A percentile compares a stretch with the other conserved stretches of the same genome.
These are phyloP conservation scores for Brachyrhaphis roseni DNA, from an alignment of 2,797 vertebrate genomes.

Conservation along the genomic window DNA sequence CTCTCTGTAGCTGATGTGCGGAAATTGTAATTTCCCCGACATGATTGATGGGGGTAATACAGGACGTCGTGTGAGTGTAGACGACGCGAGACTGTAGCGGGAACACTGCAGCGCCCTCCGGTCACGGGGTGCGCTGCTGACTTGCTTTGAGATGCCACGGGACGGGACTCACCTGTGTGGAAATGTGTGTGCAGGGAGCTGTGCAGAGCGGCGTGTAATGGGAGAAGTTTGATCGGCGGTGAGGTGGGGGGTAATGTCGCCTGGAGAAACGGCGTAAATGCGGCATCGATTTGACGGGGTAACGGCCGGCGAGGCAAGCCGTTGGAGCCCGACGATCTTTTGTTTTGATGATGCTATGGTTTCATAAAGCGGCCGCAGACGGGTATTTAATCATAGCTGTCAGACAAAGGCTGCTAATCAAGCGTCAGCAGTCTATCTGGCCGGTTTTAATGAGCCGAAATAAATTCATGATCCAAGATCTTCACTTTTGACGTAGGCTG, in stretches of 20 bases:
- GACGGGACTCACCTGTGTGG: constrained; percentile 53
- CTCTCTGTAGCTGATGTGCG: constrained; percentile 79
- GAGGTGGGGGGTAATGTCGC: constrained; percentile 10
- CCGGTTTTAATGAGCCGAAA: constrained; percentile 49
- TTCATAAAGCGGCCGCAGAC: constrained; percentile 35
- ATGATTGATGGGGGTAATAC: constrained; percentile 86
- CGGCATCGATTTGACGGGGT: constrained; percentile 52
- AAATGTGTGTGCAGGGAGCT: constrained; percentile 23
- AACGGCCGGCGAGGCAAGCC: constrained; percentile 13
- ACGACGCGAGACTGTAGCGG: constrained; percentile 64
- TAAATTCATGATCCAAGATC: constrained; percentile 48
- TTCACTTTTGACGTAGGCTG: constrained; percentile 24
- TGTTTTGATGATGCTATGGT: constrained; percentile 65
- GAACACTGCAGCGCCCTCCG: constrained; percentile 69
- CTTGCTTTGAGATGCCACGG: constrained; percentile 53
- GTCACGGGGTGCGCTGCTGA: constrained; percentile 60
- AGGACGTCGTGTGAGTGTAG: constrained; percentile 71
- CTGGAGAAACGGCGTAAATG: constrained; percentile 25
- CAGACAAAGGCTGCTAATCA: constrained; percentile 52
- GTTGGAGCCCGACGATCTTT: constrained; percentile 26
- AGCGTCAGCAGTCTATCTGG: constrained; percentile 42
- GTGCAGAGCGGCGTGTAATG: constrained; percentile 67
- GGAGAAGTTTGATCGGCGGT: constrained; percentile 39
- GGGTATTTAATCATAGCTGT: constrained; percentile 69
- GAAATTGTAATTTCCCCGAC: constrained; percentile 83